Evolutionary conservation across 2,888 invertebrate species (phyloP), one percentile per base, ranked within the genome.

Genomic region (Sthenelais limicola): DNA sequence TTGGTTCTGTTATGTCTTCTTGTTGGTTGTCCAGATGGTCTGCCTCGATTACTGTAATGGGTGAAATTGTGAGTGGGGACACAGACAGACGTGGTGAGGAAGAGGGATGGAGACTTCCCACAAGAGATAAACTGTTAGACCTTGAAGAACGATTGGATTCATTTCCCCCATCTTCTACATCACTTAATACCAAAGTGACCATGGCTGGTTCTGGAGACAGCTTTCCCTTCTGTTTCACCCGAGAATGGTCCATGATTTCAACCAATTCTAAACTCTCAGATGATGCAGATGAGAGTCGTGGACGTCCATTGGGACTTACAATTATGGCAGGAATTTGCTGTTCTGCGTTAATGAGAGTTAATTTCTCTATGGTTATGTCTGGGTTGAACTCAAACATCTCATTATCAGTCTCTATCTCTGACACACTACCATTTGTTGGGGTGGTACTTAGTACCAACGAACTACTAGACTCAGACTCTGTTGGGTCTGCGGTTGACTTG

Each of bases 11-110:
- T n/a, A n/a, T n/a, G n/a, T n/a, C n/a, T n/a, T 85, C 84, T 68
- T 80, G 81, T 71, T 81, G 82, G 74, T 84, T 85, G 75, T 85
- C 85, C n/a, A 85, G 72, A 15, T 54, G 67, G 4, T 80, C 78
- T 0, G 82, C 79, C 73, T 85, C 85, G 21, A 85, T 85, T 3
- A 85, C 85, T 9, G 85, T 85, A 1, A 85, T 75, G 7, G 85
- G 85, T 0, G 79, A 79, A 12, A 76, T 15, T 5, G 74, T 72
- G 0, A 35, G 51, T 2, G 76, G 76, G 3, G 77, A 78, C 18
- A 38, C 30, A 35, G 68, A 71, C 5, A 15, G 12, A n/a, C 30
- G 30, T 4, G 62, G 43, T 3, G 26, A 15, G 7, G 26, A 12
- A 38, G 15, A 21, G 43, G 43, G 43, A 43, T 43, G 43, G 15